Percentiles rank a stretch among this genome's conserved stretches.
phyloP scores from a whole-genome alignment of 2,113 vertebrate genomes.

The Gallinago undulata region DNA sequence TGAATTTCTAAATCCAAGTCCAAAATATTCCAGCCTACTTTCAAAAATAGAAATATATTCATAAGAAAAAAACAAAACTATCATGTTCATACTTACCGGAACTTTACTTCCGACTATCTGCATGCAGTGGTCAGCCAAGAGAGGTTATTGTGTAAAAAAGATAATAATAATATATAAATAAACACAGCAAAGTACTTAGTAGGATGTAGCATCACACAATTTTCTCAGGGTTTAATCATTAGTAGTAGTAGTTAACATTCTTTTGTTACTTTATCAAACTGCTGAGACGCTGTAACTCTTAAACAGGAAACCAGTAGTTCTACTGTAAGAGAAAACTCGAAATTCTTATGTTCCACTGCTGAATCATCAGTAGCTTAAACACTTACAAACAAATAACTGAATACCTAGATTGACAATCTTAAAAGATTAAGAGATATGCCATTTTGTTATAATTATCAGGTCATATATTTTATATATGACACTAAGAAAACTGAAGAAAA shows the following conservation, averaged over 20 bases:
- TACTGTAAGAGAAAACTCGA: background rate
- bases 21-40: background rate
- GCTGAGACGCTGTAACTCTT: background rate
- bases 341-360: background rate
- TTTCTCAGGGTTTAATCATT: conserved; percentile 75
- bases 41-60: background rate
- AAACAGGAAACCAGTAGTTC: background rate
- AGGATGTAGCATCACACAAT: conserved; percentile 76
- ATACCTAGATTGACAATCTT: background rate
- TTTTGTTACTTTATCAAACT: conserved; percentile 1
- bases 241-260: conserved; percentile 51
- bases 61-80: conserved; percentile 36
- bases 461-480: background rate
- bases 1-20: background rate
- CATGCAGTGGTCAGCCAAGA: conserved; percentile 94
- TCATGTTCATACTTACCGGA: conserved; percentile 87
- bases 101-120: conserved; percentile 99
- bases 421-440: background rate
- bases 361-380: background rate
- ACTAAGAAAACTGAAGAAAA: background rate
- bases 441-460: background rate
- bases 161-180: conserved; percentile 78
- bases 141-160: conserved; percentile 89
- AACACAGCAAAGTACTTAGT: conserved; percentile 90
- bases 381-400: background rate